Percentiles rank a stretch among this genome's conserved stretches.
Conservation (phyloP, 2,113 vertebrate species). For the Coturnix japonica region DNA sequence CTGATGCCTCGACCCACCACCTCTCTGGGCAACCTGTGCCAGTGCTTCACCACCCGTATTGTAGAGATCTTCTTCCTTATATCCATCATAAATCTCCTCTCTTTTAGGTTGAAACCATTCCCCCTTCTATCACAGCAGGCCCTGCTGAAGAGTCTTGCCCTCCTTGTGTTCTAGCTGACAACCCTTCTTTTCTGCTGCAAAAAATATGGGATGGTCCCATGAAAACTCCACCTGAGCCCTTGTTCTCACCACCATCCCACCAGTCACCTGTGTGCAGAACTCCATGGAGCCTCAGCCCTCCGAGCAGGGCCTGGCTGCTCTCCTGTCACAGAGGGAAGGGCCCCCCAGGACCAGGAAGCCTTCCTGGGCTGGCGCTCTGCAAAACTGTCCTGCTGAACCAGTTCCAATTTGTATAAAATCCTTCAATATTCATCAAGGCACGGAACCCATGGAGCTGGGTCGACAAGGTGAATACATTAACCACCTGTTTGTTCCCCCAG, state of each 20-base stretch:
- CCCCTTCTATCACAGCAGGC: too few relatives aligned
- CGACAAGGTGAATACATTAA: constrained; percentile 34
- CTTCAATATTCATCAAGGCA: constrained; percentile 67
- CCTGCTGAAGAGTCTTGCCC: too few relatives aligned
- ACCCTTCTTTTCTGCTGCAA: not conserved
- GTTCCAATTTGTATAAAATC: constrained; percentile 64
- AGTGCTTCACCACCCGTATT: too few relatives aligned
- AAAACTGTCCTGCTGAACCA: constrained; percentile 59
- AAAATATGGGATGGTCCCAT: not conserved
- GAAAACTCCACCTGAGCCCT: not conserved
- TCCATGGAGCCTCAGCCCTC: not conserved
- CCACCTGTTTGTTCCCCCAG: not conserved
- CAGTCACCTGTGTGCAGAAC: not conserved
- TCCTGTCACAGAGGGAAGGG: not conserved
- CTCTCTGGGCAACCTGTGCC: too few relatives aligned
- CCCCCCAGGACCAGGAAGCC: not conserved
- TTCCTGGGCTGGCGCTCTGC: not conserved
- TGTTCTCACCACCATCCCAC: not conserved
- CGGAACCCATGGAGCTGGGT: constrained; percentile 36
- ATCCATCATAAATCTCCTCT: too few relatives aligned
- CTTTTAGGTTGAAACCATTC: too few relatives aligned
- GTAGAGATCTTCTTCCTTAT: too few relatives aligned
- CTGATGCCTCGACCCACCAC: not conserved
- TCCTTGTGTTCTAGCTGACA: not conserved
- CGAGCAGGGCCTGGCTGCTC: not conserved